phyloP scores from a whole-genome alignment of 2,888 invertebrate genomes.

The Malacosoma neustria region DNA sequence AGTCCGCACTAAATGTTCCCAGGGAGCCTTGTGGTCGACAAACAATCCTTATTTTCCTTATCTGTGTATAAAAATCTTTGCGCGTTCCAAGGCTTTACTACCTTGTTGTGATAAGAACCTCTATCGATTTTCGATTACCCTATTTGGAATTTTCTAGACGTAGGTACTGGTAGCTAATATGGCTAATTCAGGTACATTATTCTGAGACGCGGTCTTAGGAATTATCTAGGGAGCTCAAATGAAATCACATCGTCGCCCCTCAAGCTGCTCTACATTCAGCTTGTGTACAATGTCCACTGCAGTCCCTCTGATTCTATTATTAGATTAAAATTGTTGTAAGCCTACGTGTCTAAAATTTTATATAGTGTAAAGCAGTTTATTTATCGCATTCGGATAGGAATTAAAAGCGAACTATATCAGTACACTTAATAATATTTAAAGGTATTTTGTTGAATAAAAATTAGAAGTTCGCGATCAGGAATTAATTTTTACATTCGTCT shows the following conservation, averaged over 20 bases:
- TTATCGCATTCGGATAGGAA: too few relatives aligned
- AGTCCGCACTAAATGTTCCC: conserved; percentile 55
- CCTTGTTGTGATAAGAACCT: conserved; percentile 24
- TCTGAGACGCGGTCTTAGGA: neutral
- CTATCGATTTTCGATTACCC: conserved; percentile 28
- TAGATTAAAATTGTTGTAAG: conserved; percentile 56
- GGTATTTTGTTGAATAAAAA: too few relatives aligned
- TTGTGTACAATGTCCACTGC: conserved; percentile 46
- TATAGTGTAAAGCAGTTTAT: too few relatives aligned
- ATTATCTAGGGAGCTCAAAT: conserved; percentile 21
- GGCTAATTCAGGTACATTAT: neutral
- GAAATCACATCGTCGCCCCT: conserved; percentile 34
- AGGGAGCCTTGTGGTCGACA: conserved; percentile 42
- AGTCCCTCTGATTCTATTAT: conserved; percentile 55
- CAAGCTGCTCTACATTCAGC: conserved; percentile 45
- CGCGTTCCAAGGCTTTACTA: conserved; percentile 21
- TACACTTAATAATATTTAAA: too few relatives aligned
- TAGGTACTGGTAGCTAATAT: conserved; percentile 9
- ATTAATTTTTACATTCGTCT: too few relatives aligned
- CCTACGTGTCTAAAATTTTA: too few relatives aligned
- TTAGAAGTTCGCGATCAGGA: too few relatives aligned
- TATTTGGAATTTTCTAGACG: conserved; percentile 23
- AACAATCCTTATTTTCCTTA: conserved; percentile 48
- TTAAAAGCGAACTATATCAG: too few relatives aligned
- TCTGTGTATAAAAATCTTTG: conserved; percentile 34